Base-by-base conservation (phyloP, 2,113 vertebrate genomes). In the Anas platyrhynchos region DNA sequence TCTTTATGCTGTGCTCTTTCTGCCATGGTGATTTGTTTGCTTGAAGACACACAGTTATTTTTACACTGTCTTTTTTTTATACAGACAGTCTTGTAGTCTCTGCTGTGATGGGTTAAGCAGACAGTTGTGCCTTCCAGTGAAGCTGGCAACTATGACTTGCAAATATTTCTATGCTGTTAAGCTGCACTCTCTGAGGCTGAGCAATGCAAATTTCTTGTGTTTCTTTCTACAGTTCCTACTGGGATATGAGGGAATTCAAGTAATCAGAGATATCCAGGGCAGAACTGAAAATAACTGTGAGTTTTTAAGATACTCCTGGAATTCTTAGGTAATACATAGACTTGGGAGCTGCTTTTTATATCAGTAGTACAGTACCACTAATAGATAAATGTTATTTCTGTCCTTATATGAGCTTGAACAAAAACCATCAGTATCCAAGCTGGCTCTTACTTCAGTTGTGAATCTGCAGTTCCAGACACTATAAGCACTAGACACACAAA, bases 121-220 rank as follows among this genome's bases (percentile, higher is more conserved):
- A 68, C 91, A 93, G 73, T 61, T 93, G 52, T 79, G 78, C 84
- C 78, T 95, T 80, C 61, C 41, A 85, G 62, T 63, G 75, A 92
- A 93, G 50, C 83, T 87, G 86, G 62, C 69, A 86, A 85, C 88
- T 74, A 65, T 88, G 91, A 89, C 74, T 82, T 94, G 91, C 83
- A 95, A 94, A 89, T 95, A 87, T 82, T 94, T 91, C 66, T 73
- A 58, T 69, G 73, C 56, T 73, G 71, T 79, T 82, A 89, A 73
- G 36, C 31, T 93, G 76, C 48, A 50, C 48, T 79, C 38, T 90
- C 76, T 48, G 80, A 66, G 69, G 62, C 68, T 94, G 50, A 91
- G 21, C 12, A 84, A 83, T 71, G 22, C 36, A 89, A 72, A 86
- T 89, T 78, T 90, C 13, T 76, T 76, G 3, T 86, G 25, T 76